Evolutionary conservation across 1,140 invertebrate genomes (phyloP).

Genomic region (Onthophagus taurus): DNA sequence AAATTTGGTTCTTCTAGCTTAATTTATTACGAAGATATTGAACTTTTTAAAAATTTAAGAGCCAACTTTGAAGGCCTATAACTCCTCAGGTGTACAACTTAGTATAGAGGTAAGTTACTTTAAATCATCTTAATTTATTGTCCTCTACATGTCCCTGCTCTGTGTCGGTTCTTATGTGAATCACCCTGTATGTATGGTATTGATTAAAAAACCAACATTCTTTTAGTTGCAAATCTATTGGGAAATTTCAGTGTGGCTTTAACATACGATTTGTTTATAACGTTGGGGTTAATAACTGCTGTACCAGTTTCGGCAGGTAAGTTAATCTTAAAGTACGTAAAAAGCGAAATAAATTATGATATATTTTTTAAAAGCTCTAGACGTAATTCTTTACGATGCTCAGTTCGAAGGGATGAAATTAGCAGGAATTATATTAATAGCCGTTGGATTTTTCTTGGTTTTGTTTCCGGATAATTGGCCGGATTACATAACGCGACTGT

Average conservation of each 20-base stretch:
- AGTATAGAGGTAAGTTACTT: too few species aligned
- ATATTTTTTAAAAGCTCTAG: conserved; percentile 48
- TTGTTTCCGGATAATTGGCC: conserved; percentile 95
- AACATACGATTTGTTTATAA: conserved; percentile 89
- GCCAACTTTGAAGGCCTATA: too few species aligned
- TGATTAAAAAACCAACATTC: conserved; percentile 5
- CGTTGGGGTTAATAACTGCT: conserved; percentile 80
- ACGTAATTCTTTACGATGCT: conserved; percentile 74
- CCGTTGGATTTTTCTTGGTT: conserved; percentile 84
- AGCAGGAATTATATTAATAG: conserved; percentile 82
- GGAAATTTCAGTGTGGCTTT: conserved; percentile 83
- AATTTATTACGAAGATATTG: too few species aligned
- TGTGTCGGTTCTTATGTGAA: too few species aligned
- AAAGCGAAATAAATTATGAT: not conserved
- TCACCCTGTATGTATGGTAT: too few species aligned
- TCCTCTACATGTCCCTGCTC: too few species aligned
- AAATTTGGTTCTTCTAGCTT: too few species aligned
- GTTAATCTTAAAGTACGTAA: not conserved
- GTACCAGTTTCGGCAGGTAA: conserved; percentile 86
- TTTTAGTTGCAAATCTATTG: conserved; percentile 74
- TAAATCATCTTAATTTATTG: too few species aligned
- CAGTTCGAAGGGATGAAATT: conserved; percentile 90
- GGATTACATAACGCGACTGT: conserved; percentile 78
- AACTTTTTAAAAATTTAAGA: too few species aligned
- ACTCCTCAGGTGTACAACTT: too few species aligned